A percentile compares a stretch with the other conserved stretches of the same genome.
Conservation (phyloP, 2,888 invertebrate genomes). For the Noctuana brunneofusca region DNA sequence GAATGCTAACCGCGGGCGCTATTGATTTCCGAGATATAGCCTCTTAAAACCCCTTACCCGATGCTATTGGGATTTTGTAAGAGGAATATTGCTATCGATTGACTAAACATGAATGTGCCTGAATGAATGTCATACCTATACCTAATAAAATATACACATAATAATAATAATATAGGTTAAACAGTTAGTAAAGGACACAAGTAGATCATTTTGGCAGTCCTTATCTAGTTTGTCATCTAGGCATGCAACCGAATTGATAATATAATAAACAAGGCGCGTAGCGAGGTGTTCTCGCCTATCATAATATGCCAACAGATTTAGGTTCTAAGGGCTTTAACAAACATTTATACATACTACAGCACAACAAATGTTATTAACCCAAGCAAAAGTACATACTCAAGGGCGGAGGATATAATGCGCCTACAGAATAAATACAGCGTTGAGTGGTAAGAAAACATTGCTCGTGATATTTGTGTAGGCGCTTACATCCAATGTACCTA, state of each 20-base stretch:
- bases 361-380: slow-evolving; percentile 3
- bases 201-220: no score
- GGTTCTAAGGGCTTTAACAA: neutral
- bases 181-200: no score
- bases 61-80: no score
- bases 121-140: no score
- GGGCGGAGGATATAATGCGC: neutral
- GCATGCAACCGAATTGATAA: no score
- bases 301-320: neutral
- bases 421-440: slow-evolving; percentile 12
- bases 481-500: slow-evolving; percentile 4
- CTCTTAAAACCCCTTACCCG: neutral
- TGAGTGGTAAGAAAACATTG: slow-evolving; percentile 23
- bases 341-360: neutral
- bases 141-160: no score
- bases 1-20: slow-evolving; percentile 5
- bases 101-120: no score
- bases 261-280: neutral
- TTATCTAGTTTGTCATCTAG: no score
- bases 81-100: no score
- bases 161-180: no score
- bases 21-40: slow-evolving; percentile 10
- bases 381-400: neutral
- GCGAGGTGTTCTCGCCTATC: neutral
- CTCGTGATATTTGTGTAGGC: slow-evolving; percentile 16